Evolutionary conservation across 1,140 invertebrate genomes (phyloP).

Genomic region (Idris sp.): DNA sequence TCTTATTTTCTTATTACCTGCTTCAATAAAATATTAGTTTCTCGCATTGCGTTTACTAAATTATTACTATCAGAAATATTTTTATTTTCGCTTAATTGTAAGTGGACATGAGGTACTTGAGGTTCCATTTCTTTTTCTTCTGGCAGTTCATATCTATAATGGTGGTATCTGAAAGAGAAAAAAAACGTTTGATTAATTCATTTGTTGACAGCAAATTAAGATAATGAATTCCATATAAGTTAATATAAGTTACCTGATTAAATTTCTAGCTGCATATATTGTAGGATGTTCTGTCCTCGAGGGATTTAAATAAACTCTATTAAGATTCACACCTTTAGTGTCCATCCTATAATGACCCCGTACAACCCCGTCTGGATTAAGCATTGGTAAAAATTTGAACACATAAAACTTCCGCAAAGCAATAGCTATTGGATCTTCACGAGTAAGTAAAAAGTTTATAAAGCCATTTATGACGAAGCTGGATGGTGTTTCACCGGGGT

Average conservation of each 20-base stretch:
- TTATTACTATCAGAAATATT: constrained; percentile 51
- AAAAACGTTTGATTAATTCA: no score
- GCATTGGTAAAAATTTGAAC: constrained; percentile 94
- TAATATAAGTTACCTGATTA: constrained; percentile 82
- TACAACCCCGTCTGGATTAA: constrained; percentile 96
- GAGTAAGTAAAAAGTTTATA: constrained; percentile 86
- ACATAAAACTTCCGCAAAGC: constrained; percentile 88
- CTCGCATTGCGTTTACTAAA: constrained; percentile 63
- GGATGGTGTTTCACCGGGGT: constrained; percentile 95
- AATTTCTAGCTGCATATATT: constrained; percentile 87
- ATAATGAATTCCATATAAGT: no score
- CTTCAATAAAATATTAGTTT: constrained; percentile 70
- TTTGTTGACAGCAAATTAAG: no score
- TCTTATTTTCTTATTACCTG: no score
- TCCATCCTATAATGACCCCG: constrained; percentile 94
- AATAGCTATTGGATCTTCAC: constrained; percentile 86
- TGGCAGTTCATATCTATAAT: constrained; percentile 78
- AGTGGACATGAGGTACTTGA: constrained; percentile 52
- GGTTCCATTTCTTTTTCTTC: constrained; percentile 66
- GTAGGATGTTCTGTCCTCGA: constrained; percentile 87
- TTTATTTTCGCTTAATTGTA: constrained; percentile 65
- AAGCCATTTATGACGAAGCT: constrained; percentile 97
- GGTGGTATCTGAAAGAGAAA: constrained; percentile 79
- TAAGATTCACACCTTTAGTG: constrained; percentile 92
- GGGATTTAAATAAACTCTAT: constrained; percentile 90